phyloP scores from a whole-genome alignment of 2,888 invertebrate genomes.

The Spicauda simplicius region DNA sequence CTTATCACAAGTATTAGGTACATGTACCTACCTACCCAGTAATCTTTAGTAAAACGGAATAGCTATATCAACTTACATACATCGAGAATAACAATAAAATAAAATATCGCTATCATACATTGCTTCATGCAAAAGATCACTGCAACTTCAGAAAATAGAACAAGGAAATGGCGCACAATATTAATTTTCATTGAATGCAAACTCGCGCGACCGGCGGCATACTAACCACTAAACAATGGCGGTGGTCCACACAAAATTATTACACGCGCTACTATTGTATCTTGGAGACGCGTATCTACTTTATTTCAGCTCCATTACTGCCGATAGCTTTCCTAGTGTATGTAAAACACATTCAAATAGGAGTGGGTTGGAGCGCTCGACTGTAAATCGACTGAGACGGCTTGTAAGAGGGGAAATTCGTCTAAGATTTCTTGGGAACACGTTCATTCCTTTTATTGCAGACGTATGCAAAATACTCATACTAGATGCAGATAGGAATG shows the following conservation, averaged over 20 bases:
- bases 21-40: too few species aligned
- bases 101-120: neutral
- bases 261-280: slow-evolving; percentile 59
- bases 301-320: slow-evolving; percentile 61
- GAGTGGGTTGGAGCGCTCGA: slow-evolving; percentile 48
- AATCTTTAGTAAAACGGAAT: too few species aligned
- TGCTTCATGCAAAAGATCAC: slow-evolving; percentile 2
- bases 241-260: slow-evolving; percentile 61
- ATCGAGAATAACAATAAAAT: too few species aligned
- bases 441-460: slow-evolving; percentile 17
- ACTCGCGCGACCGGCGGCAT: slow-evolving; percentile 55
- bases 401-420: slow-evolving; percentile 37
- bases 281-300: slow-evolving; percentile 59
- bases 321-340: slow-evolving; percentile 61
- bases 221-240: slow-evolving; percentile 62
- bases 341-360: slow-evolving; percentile 72
- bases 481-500: neutral
- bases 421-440: slow-evolving; percentile 13
- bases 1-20: too few species aligned
- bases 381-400: slow-evolving; percentile 40
- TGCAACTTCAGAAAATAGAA: slow-evolving; percentile 50
- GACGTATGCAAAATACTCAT: slow-evolving; percentile 37
- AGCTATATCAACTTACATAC: too few species aligned
- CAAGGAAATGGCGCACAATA: slow-evolving; percentile 56
- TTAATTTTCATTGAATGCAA: slow-evolving; percentile 68